Percentiles rank a stretch among this genome's conserved stretches.
Conservation (phyloP, 1,140 invertebrate genomes). For the Dysdera silvatica region DNA sequence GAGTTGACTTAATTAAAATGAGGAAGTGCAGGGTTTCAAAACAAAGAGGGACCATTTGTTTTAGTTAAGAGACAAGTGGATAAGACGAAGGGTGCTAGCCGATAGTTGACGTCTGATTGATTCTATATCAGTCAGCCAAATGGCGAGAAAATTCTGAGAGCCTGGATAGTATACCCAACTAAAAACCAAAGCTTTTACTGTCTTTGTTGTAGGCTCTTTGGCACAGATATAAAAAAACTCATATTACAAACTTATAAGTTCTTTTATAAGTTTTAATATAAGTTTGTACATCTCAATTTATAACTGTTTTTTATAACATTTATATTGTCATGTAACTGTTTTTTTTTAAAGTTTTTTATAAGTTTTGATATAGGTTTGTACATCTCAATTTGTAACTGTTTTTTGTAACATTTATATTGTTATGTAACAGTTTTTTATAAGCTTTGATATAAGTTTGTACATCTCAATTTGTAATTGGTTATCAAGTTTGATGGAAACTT, state of each 20-base stretch:
- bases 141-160: conserved; percentile 1
- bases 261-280: too few species aligned
- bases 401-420: too few species aligned
- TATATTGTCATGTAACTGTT: too few species aligned
- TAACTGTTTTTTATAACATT: too few species aligned
- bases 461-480: neutral
- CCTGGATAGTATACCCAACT: neutral
- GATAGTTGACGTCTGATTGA: neutral
- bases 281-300: too few species aligned
- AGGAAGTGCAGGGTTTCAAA: neutral
- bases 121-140: neutral
- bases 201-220: neutral
- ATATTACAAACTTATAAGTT: too few species aligned
- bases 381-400: too few species aligned
- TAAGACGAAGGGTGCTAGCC: neutral
- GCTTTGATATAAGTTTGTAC: too few species aligned
- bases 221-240: too few species aligned
- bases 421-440: too few species aligned
- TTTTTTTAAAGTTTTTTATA: too few species aligned
- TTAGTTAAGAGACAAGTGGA: neutral
- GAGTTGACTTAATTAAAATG: neutral
- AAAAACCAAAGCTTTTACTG: neutral
- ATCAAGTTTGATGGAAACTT: neutral
- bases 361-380: too few species aligned
- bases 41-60: neutral